phyloP scores from a whole-genome alignment of 2,888 invertebrate genomes.

The Seira musarum region DNA sequence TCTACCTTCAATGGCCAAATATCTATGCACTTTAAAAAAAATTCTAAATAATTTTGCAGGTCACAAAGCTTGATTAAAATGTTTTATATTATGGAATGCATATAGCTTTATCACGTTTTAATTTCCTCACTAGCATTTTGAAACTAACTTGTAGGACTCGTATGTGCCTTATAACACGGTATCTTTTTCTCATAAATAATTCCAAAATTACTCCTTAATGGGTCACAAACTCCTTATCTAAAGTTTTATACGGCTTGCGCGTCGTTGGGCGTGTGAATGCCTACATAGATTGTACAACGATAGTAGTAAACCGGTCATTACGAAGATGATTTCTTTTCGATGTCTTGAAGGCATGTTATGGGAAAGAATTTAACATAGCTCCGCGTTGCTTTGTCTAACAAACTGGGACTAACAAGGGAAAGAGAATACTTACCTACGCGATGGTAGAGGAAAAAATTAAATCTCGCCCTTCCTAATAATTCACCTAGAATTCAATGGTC shows the following conservation, averaged over 20 bases:
- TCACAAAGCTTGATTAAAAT: background rate
- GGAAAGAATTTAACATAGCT: background rate
- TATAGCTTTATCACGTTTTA: background rate
- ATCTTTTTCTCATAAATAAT: slow-evolving; percentile 54
- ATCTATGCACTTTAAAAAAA: too few relatives aligned
- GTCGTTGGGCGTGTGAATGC: slow-evolving; percentile 7
- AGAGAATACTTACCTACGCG: background rate
- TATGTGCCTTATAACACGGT: background rate
- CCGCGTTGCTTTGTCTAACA: too few relatives aligned
- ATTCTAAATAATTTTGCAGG: background rate
- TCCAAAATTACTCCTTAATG: slow-evolving; percentile 53
- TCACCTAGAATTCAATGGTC: background rate
- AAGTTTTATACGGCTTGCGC: background rate
- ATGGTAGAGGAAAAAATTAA: background rate
- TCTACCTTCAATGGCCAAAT: too few relatives aligned
- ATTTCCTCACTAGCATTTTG: background rate
- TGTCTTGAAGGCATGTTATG: background rate
- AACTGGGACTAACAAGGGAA: too few relatives aligned
- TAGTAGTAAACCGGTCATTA: slow-evolving; percentile 7
- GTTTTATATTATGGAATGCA: background rate
- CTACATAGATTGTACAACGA: background rate
- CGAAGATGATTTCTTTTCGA: background rate
- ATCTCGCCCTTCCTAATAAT: background rate
- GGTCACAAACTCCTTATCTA: slow-evolving; percentile 30
- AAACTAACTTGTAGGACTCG: background rate